Base-by-base conservation (phyloP, 1,140 invertebrate genomes). In the Drosophila prosaltans region DNA sequence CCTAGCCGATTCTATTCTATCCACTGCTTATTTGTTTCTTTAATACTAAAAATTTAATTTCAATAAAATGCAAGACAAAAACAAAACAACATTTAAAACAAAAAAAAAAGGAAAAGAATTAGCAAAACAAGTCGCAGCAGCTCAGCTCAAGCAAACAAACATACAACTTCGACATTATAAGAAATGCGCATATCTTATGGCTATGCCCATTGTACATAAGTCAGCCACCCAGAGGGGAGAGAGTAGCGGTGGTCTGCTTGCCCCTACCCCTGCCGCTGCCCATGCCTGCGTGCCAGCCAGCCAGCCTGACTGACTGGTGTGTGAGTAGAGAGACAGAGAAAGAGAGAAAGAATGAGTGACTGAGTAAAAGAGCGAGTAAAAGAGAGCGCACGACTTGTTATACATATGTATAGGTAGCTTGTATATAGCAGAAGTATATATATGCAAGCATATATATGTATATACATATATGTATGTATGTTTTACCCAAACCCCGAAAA, bases 141-240 rank as follows among this genome's bases (percentile, higher is more conserved):
- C 80, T 89, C 80, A 72, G 69, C 80, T 16, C 16, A 88, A 86
- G 88, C 68, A 82, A 73, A 82, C 74, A 81, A 68, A 78, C 81
- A 84, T 69, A 67, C 48, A 63, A 75, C 74, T 78, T 78, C 63
- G 71, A 55, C 69, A 78, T 74, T 86, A 88, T 88, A 88, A 88
- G 80, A 89, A 88, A 88, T 89, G 84, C 83, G 83, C 83, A 88
- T 88, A 88, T 88, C 83, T 88, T 89, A 88, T 88, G 86, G 86
- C 80, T 70, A 68, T 43, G 76, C 76, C 82, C 68, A 82, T 79
- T 82, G 80, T 88, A 89, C 83, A 85, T 86, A 86, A 81, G 81
- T 74, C 65, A 57, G 63, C 65, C 62, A 59, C 9, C 60, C 66
- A 69, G 59, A 64, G 72, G 64, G 66, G 72, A 69, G 69, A 39